Conservation (phyloP, 2,888 invertebrate genomes). For the Sphaerophoria taeniata region DNA sequence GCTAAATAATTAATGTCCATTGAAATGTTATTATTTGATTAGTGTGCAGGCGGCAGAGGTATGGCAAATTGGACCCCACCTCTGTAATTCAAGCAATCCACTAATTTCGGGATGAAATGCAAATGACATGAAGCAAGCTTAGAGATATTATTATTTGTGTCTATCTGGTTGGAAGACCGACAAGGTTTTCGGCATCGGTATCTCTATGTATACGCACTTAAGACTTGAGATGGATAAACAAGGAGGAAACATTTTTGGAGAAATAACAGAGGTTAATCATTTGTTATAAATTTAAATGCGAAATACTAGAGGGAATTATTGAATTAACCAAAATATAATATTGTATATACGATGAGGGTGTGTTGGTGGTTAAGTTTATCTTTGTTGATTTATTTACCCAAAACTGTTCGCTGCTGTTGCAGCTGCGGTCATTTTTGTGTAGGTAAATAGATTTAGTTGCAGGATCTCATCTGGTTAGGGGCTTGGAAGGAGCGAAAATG, state of each 20-base stretch:
- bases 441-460: no score
- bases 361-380: background rate
- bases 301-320: slow-evolving; percentile 17
- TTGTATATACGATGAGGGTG: background rate
- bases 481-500: no score
- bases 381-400: slow-evolving; percentile 35
- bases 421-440: background rate
- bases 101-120: slow-evolving; percentile 40
- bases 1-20: slow-evolving; percentile 65
- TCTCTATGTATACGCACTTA: background rate
- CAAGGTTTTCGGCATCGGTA: background rate
- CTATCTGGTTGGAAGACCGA: slow-evolving; percentile 10
- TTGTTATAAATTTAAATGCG: slow-evolving; percentile 24
- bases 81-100: background rate
- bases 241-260: slow-evolving; percentile 23
- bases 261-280: slow-evolving; percentile 36
- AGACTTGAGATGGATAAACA: slow-evolving; percentile 1
- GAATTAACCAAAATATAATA: slow-evolving; percentile 12
- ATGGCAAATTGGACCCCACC: background rate
- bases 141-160: slow-evolving; percentile 30
- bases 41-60: slow-evolving; percentile 1
- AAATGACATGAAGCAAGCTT: slow-evolving; percentile 54
- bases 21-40: slow-evolving; percentile 72
- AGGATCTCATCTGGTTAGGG: no score
- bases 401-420: background rate